Base-by-base conservation (phyloP, 30 jellyfish, hydroid and myxozoan genomes). In the Cassiopea xamachana region DNA sequence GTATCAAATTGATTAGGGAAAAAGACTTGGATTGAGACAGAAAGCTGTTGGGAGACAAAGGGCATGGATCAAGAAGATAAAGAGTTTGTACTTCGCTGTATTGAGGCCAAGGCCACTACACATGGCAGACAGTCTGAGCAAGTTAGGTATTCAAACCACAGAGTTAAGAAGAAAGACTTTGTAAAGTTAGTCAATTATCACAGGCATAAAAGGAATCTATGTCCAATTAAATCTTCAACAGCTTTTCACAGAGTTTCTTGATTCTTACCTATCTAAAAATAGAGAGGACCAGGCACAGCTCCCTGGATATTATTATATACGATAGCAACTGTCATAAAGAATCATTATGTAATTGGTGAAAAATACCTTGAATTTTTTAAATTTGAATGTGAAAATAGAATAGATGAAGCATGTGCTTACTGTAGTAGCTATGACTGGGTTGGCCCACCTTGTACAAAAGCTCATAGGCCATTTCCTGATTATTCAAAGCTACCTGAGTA, bases 271-370 rank as follows among this genome's bases (percentile, higher is more conserved):
- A 46, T 48, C 74, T 17, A 51, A 12, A 1, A 51, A 44, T 68
- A 43, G 1, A 84, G 1, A 17, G 73, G 76, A 68, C 46, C 55
- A 72, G 59, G 61, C 50, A 0, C 1, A 1, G 18, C 75, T 79
- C 49, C 92, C 92, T 69, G 92, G 92, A n/a, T 14, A 68, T 14
- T 69, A 84, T 84, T 84, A 69, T 51, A 0, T 78, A 68, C 1
- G 50, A 15, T 84, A 44, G 45, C 55, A 48, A 72, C 1, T 1
- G 67, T 84, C 86, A 72, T 84, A 1, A 70, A 47, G 48, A 51
- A 68, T n/a, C 92, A 84, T 70, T 68, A 60, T 84, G 86, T 67
- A 70, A 58, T 43, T 27, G 92, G 92, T n/a, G 88, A 84, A 68
- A 69, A 84, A 60, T 51, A 84, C 64, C 39, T 84, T 46, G 92